A percentile compares a stretch with the other conserved stretches of the same genome.
These are phyloP conservation scores for Cosmia trapezina DNA, from an alignment of 2,888 invertebrate species.

Conservation along the genomic window DNA sequence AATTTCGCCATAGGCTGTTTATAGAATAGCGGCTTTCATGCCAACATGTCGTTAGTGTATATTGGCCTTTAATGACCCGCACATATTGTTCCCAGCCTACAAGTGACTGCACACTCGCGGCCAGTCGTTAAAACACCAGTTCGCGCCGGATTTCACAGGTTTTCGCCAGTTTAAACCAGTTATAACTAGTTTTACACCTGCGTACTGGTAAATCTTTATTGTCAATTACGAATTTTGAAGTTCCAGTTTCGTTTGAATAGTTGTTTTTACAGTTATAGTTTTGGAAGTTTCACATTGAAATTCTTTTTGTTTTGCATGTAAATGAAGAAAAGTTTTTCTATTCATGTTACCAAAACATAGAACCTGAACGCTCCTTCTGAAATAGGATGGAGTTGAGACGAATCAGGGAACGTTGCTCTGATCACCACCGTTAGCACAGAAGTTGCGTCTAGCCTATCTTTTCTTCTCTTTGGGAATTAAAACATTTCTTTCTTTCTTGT, in stretches of 20 bases:
- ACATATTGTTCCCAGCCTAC: slow-evolving; percentile 53
- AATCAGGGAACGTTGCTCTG: not conserved
- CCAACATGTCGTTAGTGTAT: slow-evolving; percentile 48
- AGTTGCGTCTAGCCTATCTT: not conserved
- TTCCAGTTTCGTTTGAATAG: slow-evolving; percentile 36
- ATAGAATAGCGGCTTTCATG: slow-evolving; percentile 21
- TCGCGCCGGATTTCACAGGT: slow-evolving; percentile 56
- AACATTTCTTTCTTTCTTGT: too few species aligned
- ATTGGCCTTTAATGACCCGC: slow-evolving; percentile 59
- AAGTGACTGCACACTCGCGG: slow-evolving; percentile 53
- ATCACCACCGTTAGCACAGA: not conserved
- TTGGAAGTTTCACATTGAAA: not conserved
- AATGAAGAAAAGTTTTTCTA: not conserved
- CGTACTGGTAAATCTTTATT: slow-evolving; percentile 46
- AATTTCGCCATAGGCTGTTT: slow-evolving; percentile 1
- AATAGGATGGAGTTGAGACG: not conserved
- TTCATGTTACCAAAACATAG: not conserved
- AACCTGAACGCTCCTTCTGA: not conserved
- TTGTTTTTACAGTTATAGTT: slow-evolving; percentile 31
- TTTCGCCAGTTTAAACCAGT: slow-evolving; percentile 48
- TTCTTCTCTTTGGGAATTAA: not conserved
- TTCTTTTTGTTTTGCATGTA: not conserved
- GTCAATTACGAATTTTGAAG: slow-evolving; percentile 28
- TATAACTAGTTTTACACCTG: slow-evolving; percentile 61
- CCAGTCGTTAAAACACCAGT: slow-evolving; percentile 63